Conservation (phyloP, 2,888 invertebrate genomes). For the Euplexia lucipara region DNA sequence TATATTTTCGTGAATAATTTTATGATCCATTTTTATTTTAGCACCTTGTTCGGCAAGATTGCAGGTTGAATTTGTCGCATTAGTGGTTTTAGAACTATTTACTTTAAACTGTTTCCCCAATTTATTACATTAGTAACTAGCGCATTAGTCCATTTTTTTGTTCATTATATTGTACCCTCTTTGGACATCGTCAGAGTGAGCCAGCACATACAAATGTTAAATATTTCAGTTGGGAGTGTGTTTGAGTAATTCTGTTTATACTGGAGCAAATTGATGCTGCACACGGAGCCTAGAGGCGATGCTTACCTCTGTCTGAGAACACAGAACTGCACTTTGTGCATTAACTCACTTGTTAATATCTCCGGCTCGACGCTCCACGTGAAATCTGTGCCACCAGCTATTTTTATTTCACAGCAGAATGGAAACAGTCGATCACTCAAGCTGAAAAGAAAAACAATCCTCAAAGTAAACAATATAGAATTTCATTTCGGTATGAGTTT, state of each 20-base stretch:
- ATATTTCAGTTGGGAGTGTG: conserved; percentile 5
- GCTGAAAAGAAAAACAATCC: conserved; percentile 24
- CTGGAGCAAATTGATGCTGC: conserved; percentile 37
- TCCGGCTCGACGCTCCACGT: not conserved
- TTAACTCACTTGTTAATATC: conserved; percentile 18
- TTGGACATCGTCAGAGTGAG: conserved; percentile 2
- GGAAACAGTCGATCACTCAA: conserved; percentile 9
- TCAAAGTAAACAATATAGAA: conserved; percentile 31
- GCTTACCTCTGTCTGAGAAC: conserved; percentile 30
- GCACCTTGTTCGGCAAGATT: conserved; percentile 45
- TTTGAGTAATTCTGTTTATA: conserved; percentile 39
- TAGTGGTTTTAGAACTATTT: conserved; percentile 7
- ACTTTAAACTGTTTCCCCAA: not conserved
- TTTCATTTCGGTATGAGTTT: conserved; percentile 35
- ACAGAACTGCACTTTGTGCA: conserved; percentile 44
- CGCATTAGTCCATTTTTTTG: conserved; percentile 11
- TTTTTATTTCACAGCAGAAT: conserved; percentile 6
- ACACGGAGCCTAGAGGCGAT: conserved; percentile 19
- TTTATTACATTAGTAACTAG: not conserved
- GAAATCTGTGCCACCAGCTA: not conserved
- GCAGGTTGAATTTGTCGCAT: conserved; percentile 23
- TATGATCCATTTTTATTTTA: conserved; percentile 65
- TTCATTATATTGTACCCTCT: too few species aligned
- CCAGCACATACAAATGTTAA: conserved; percentile 17
- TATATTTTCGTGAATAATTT: conserved; percentile 72